Evolutionary conservation across 64 coral and sea anemone species (phyloP), one percentile per base, ranked within the genome.

Genomic region (Montipora foliosa): DNA sequence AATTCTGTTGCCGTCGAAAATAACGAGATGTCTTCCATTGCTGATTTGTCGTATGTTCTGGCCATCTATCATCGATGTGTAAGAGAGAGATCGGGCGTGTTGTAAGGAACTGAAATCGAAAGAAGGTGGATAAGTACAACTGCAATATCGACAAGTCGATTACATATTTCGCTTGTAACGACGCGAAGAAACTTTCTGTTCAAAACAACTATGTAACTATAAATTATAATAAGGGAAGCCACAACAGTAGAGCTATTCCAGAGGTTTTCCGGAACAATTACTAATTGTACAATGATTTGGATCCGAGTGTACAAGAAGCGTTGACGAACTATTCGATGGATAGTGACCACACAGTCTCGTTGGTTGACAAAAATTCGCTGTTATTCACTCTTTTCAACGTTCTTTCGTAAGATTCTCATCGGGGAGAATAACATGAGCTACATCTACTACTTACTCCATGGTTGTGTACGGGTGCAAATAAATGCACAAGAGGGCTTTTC

Each of bases 391-490:
- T 8, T 57, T 20, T 50, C 19, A 12, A 80, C 19, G 29, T 7
- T 53, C 67, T 58, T 4, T 19, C 12, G 50, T 6, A 55, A 6
- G 25, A 12, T 69, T 81, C 2, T 73, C 1, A 57, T 46, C 25
- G 10, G 29, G 62, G 24, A 7, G 14, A 77, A 3, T 45, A 29
- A 48, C 8, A 57, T 52, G 9, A 0, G 47, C 37, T 6, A 4
- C 4, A 51, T 17, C 17, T 29, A 47, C 52, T 97, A 97, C 95
- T 97, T 91, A 97, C 95, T 83, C 95, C 95, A 97, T 97, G 95
- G 69, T 92, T 97, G 94, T 97, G 94, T 71, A 97, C 75, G 1
- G 49, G 77, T 88, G 92, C 92, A 94, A 92, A 74, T 70, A 93
- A 80, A 70, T 94, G 89, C 77, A 77, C 80, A 77, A 66, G 0